Percentiles rank a stretch among this genome's conserved stretches.
Evolutionary conservation across 92 coral and sea anemone genomes (phyloP).

Genomic region (Galaxea fascicularis): DNA sequence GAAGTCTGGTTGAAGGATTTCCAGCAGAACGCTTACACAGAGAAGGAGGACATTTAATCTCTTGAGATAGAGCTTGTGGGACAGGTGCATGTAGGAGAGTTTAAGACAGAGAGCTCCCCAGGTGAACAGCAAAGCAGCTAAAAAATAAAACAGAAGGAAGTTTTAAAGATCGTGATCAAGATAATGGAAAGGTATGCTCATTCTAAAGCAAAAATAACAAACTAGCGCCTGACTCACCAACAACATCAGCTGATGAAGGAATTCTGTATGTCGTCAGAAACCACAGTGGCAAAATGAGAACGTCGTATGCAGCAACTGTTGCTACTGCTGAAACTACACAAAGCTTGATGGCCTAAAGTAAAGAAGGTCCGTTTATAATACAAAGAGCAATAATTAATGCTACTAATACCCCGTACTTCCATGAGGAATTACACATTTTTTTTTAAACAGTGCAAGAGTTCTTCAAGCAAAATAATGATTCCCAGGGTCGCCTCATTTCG

Average conservation of each 20-base stretch:
- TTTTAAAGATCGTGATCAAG: neutral
- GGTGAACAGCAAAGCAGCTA: slow-evolving; percentile 73
- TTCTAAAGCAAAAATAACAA: neutral
- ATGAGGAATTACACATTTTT: too few relatives aligned
- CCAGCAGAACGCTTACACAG: slow-evolving; percentile 73
- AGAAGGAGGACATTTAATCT: slow-evolving; percentile 72
- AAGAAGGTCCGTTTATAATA: neutral
- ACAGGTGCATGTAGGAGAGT: slow-evolving; percentile 69
- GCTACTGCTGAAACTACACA: slow-evolving; percentile 61
- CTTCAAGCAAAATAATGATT: too few relatives aligned
- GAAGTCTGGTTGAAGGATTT: slow-evolving; percentile 79
- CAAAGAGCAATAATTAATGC: neutral
- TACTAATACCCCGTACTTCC: too few relatives aligned
- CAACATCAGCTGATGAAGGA: slow-evolving; percentile 78
- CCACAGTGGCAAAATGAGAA: slow-evolving; percentile 83
- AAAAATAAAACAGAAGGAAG: neutral
- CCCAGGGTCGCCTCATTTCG: too few relatives aligned
- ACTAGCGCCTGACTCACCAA: slow-evolving; percentile 44
- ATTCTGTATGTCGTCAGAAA: slow-evolving; percentile 68
- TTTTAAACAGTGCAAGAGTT: too few relatives aligned
- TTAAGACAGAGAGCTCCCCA: slow-evolving; percentile 82
- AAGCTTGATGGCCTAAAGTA: slow-evolving; percentile 63
- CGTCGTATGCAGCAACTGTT: slow-evolving; percentile 63
- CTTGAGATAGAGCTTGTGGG: slow-evolving; percentile 66
- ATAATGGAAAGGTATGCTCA: neutral